A percentile compares a stretch with the other conserved stretches of the same genome.
Conservation (phyloP, 2,888 invertebrate genomes). For the Diachrysia chrysitis region DNA sequence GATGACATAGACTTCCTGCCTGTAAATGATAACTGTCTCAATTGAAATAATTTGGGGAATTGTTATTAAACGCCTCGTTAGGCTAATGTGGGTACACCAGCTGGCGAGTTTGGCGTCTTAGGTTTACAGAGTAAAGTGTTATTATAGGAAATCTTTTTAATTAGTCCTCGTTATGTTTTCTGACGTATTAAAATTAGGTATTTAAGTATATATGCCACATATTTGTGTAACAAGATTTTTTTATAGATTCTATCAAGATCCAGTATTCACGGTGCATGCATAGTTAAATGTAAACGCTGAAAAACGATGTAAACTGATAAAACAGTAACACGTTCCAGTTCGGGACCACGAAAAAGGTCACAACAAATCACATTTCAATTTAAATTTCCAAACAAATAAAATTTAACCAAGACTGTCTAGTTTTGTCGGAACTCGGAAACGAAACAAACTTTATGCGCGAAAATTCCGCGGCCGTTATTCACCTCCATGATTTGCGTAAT, state of each 20-base stretch:
- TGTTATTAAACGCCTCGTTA: not conserved
- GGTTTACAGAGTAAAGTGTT: not conserved
- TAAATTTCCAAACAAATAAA: conserved; percentile 20
- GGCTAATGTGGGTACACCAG: not conserved
- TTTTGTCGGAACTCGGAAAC: not conserved
- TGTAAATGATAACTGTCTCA: conserved; percentile 5
- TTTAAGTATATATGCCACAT: no score
- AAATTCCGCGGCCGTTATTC: conserved; percentile 34
- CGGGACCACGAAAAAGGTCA: not conserved
- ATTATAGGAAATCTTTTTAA: not conserved
- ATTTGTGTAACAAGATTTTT: no score
- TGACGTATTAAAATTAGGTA: no score
- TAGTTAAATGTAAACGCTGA: not conserved
- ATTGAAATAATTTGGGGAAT: not conserved
- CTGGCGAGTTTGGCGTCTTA: not conserved
- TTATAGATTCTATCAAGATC: no score
- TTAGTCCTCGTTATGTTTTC: no score
- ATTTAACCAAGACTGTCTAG: conserved; percentile 4
- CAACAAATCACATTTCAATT: conserved; percentile 18
- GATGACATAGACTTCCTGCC: not conserved
- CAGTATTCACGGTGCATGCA: no score
- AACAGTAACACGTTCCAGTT: not conserved
- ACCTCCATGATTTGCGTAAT: conserved; percentile 45
- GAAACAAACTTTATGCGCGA: conserved; percentile 6
- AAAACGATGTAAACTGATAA: no score